Evolutionary conservation across 1,140 invertebrate genomes (phyloP).

Genomic region (Andricus grossulariae): DNA sequence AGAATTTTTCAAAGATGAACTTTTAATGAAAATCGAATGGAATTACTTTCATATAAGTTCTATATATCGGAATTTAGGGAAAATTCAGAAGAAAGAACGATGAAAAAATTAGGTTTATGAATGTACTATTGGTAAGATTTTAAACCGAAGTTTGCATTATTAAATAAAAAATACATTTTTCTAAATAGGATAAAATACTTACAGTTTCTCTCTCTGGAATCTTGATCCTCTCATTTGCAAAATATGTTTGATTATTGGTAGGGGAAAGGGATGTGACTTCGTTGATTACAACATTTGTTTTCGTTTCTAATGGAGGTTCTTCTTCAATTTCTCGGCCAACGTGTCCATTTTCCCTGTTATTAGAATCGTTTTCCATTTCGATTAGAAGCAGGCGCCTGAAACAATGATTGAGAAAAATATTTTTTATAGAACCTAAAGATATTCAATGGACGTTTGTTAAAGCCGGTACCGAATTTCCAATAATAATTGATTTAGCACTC

Average conservation of each 20-base stretch:
- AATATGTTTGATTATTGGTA: constrained; percentile 76
- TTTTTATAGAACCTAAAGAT: no score
- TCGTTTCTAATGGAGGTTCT: background rate
- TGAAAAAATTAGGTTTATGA: no score
- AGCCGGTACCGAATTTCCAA: no score
- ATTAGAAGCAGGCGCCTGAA: background rate
- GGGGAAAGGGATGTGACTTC: constrained; percentile 60
- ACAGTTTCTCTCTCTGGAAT: constrained; percentile 73
- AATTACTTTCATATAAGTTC: no score
- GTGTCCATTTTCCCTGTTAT: background rate
- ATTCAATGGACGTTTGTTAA: no score
- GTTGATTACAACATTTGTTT: constrained; percentile 20
- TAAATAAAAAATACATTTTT: background rate
- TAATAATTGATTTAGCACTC: no score
- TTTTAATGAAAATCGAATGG: no score
- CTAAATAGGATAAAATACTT: constrained; percentile 23
- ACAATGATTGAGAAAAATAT: background rate
- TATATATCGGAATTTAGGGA: no score
- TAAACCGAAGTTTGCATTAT: no score
- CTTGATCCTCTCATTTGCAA: constrained; percentile 78
- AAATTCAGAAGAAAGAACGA: no score
- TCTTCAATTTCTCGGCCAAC: background rate
- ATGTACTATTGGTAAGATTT: no score
- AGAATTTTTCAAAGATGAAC: no score
- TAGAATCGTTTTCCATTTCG: background rate